These are phyloP conservation scores for Heptranchias perlo DNA, from an alignment of 2,113 vertebrate genomes.

Conservation along the genomic window DNA sequence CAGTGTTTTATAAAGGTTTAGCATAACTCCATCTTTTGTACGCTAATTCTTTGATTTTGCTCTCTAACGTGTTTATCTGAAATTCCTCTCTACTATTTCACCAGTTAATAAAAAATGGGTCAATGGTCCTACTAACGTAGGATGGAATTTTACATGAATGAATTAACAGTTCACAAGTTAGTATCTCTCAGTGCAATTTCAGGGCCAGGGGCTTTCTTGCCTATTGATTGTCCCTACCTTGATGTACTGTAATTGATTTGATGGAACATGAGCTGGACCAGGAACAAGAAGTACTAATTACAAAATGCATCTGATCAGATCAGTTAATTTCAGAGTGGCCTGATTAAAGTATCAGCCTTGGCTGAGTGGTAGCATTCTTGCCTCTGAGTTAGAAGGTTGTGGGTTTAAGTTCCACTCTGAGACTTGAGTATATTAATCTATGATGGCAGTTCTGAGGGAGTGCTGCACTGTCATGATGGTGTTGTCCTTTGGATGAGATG, in stretches of 20 bases:
- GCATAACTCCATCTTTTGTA: too few species aligned
- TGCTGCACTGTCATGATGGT: background rate
- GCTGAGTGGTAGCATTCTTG: background rate
- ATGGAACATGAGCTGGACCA: background rate
- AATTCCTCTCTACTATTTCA: background rate
- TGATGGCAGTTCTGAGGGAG: too few species aligned
- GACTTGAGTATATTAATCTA: background rate
- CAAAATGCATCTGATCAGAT: background rate
- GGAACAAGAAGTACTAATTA: background rate
- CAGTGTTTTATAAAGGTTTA: too few species aligned
- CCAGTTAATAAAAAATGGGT: background rate
- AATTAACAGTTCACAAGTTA: background rate
- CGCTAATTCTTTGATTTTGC: too few species aligned
- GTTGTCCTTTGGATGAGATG: too few species aligned
- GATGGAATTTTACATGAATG: background rate
- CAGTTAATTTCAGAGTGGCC: background rate
- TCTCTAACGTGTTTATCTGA: background rate
- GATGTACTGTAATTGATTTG: background rate
- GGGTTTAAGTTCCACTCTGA: background rate
- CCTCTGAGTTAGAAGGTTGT: background rate
- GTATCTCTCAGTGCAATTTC: background rate
- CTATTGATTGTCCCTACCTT: background rate
- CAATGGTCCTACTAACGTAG: too few species aligned
- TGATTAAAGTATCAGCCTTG: background rate
- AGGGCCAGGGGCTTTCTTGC: background rate